A percentile compares a stretch with the other conserved stretches of the same genome.
Evolutionary conservation across 2,888 invertebrate species (phyloP).

Genomic region (Amblyjoppa proteus): DNA sequence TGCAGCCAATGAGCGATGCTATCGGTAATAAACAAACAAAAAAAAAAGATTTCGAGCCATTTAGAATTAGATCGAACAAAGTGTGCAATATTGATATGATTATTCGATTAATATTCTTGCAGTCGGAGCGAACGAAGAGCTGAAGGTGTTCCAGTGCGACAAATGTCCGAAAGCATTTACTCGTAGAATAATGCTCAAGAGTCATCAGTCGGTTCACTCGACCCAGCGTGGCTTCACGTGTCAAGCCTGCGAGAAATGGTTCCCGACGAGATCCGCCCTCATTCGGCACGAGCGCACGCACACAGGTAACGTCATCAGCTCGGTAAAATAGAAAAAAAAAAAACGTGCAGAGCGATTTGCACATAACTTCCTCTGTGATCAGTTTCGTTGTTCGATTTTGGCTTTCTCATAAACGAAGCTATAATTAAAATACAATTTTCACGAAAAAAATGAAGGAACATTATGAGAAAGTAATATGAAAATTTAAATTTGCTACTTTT

Average conservation of each 20-base stretch:
- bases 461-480: no score
- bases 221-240: constrained; percentile 87
- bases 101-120: constrained; percentile 44
- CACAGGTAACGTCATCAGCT: constrained; percentile 85
- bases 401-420: no score
- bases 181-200: constrained; percentile 87
- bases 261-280: constrained; percentile 89
- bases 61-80: background rate
- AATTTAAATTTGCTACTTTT: no score
- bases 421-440: no score
- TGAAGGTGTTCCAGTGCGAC: constrained; percentile 88
- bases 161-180: constrained; percentile 89
- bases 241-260: constrained; percentile 88
- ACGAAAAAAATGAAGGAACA: no score
- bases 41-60: background rate
- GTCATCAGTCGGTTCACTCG: constrained; percentile 88
- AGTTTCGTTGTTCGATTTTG: no score
- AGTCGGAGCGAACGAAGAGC: constrained; percentile 81
- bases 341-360: constrained; percentile 79
- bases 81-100: background rate
- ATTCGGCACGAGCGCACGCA: constrained; percentile 90
- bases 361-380: no score
- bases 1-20: constrained; percentile 77
- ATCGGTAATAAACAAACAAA: constrained; percentile 70
- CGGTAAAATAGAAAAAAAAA: constrained; percentile 63